These are phyloP conservation scores for Capricornis sumatraensis DNA, from an alignment of 2,113 vertebrate species.

Conservation along the genomic window DNA sequence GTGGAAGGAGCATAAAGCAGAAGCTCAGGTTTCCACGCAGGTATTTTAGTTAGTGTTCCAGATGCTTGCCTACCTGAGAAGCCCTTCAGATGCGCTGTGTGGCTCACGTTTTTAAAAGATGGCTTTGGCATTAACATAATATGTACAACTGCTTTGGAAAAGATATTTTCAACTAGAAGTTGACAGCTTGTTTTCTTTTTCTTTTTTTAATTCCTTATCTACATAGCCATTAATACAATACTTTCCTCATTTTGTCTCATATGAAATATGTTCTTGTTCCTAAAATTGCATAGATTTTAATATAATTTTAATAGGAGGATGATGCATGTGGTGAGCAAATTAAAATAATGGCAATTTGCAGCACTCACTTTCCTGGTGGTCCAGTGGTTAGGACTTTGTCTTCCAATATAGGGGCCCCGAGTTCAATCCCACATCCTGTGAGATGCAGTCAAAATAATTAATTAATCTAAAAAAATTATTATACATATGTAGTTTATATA, in stretches of 20 bases:
- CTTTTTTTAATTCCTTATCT: background rate
- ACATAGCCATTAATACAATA: no score
- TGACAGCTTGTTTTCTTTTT: background rate
- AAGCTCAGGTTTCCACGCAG: background rate
- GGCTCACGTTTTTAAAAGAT: background rate
- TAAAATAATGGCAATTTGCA: background rate
- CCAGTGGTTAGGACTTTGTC: background rate
- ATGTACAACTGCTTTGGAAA: background rate
- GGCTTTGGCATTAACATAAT: background rate
- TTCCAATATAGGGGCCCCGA: background rate
- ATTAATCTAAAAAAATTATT: background rate
- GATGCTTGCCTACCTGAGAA: background rate
- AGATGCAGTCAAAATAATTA: background rate
- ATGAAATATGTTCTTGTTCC: background rate
- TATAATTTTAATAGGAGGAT: background rate
- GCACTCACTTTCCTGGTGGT: background rate
- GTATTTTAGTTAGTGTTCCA: no score
- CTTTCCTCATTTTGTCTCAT: background rate
- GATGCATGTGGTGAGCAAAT: background rate
- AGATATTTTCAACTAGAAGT: background rate
- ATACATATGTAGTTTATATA: no score
- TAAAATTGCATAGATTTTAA: background rate
- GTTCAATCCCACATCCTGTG: background rate
- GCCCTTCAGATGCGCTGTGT: rapidly evolving
- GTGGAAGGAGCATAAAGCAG: rapidly evolving